phyloP scores from a whole-genome alignment of 2,113 vertebrate species.

The Erythrolamprus reginae region DNA sequence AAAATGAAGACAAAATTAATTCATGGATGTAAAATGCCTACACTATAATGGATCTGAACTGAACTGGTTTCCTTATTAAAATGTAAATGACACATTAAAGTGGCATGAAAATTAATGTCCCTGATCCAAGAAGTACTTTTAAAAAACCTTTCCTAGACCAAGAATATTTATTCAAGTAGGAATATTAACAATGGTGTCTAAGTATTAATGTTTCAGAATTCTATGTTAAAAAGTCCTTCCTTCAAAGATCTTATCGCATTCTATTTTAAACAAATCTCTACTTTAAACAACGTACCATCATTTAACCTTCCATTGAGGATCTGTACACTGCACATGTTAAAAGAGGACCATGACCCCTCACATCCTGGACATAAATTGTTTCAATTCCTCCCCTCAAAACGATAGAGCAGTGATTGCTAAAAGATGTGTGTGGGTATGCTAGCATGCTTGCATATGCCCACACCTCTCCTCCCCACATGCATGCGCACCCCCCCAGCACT shows the following conservation, averaged over 20 bases:
- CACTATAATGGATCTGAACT: slow-evolving; percentile 62
- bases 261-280: neutral
- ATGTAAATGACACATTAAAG: slow-evolving; percentile 61
- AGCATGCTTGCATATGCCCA: no score
- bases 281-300: no score
- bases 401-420: no score
- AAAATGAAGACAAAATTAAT: slow-evolving; percentile 67
- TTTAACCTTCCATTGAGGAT: no score
- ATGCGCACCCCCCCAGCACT: no score
- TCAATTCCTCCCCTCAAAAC: no score
- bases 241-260: slow-evolving; percentile 37
- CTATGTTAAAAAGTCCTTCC: slow-evolving; percentile 2
- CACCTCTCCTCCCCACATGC: no score
- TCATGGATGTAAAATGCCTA: slow-evolving; percentile 57
- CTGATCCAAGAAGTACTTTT: slow-evolving; percentile 31
- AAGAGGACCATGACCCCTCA: no score
- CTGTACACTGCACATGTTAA: no score
- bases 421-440: no score
- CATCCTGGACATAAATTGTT: no score
- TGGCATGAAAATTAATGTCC: slow-evolving; percentile 49
- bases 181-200: neutral
- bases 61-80: slow-evolving; percentile 59
- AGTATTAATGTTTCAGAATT: slow-evolving; percentile 2
- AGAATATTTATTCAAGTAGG: neutral
- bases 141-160: slow-evolving; percentile 30